Conservation (phyloP, 2,113 vertebrate species). For the Ancistrus triradiatus region DNA sequence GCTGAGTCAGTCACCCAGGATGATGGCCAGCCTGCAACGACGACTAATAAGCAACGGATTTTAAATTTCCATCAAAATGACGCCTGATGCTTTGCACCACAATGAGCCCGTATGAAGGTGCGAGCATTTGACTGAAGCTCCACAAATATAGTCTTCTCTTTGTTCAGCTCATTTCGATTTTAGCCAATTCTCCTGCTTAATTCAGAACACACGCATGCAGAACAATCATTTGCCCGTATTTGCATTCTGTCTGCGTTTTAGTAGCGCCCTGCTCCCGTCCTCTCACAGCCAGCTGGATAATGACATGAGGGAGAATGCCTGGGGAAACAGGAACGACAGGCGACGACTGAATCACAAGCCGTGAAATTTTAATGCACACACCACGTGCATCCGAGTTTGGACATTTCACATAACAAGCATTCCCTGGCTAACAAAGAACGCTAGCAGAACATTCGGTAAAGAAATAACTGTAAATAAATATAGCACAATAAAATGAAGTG, state of each 20-base stretch:
- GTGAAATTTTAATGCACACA: conserved; percentile 14
- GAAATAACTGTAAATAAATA: too few relatives aligned
- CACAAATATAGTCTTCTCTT: too few relatives aligned
- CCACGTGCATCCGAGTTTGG: neutral
- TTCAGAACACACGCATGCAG: conserved; percentile 42
- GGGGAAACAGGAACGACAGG: conserved; percentile 31
- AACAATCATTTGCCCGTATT: conserved; percentile 49
- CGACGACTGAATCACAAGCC: conserved; percentile 27
- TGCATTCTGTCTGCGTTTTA: conserved; percentile 43
- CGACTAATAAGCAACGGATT: too few relatives aligned
- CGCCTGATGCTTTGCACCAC: too few relatives aligned
- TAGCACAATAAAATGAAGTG: too few relatives aligned
- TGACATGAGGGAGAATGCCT: conserved; percentile 41
- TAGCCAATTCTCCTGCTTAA: conserved; percentile 2
- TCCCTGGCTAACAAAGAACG: neutral
- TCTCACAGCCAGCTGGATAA: conserved; percentile 51
- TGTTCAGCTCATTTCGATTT: neutral
- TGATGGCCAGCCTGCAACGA: too few relatives aligned
- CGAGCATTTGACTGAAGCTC: neutral
- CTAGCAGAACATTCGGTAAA: neutral
- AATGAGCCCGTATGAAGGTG: neutral
- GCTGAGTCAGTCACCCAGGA: too few relatives aligned
- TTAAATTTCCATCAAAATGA: too few relatives aligned
- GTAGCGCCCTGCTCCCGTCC: conserved; percentile 24
- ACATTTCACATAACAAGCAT: conserved; percentile 5